Base-by-base conservation (phyloP, 2,113 vertebrate genomes). In the Vulpes ferrilata region DNA sequence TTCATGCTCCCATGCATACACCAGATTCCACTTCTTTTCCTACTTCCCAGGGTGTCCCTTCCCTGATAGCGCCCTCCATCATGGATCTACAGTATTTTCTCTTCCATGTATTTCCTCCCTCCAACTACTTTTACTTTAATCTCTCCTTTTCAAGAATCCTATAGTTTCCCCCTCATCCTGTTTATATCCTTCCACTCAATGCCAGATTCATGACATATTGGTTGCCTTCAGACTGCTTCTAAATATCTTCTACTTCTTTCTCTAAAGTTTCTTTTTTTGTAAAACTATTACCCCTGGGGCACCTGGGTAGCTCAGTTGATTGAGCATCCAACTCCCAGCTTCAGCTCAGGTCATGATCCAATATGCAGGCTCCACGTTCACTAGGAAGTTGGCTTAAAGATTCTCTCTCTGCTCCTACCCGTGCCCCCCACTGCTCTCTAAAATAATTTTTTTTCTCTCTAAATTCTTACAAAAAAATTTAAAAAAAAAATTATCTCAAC, bases 201-300 rank as follows among this genome's bases (percentile, higher is more conserved):
- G 57, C 7, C 55, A 97, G 64, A 60, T 2, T 92, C 55, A 78
- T n/a, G 71, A n/a, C 20, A 38, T n/a, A 65, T 0, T 53, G 9
- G 6, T 71, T 69, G 5, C 27, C 20, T 71, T 85, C 38, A 65
- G 30, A 69, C 4, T 38, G 22, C 43, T 82, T 82, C 89, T 78
- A 95, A 94, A 48, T 90, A 71, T 43, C 32, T 79, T 57, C 43
- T 15, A 64, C 7, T 82, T 84, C n/a, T 71, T 60, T 59, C n/a
- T 57, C 60, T 81, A 23, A 87, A 80, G 80, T 90, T 64, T 73
- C 43, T 79, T 65, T 94, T 85, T 43, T 43, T 43, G 43, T 60
- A 6, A 92, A 65, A 94, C 23, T 59, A 53, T 67, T 76, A 16
- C 35, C 32, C 32, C 67, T n/a, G 67, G 67, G 32, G 32, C 16